Evolutionary conservation across 2,113 vertebrate species (phyloP), one percentile per base, ranked within the genome.

Genomic region (Morone saxatilis): DNA sequence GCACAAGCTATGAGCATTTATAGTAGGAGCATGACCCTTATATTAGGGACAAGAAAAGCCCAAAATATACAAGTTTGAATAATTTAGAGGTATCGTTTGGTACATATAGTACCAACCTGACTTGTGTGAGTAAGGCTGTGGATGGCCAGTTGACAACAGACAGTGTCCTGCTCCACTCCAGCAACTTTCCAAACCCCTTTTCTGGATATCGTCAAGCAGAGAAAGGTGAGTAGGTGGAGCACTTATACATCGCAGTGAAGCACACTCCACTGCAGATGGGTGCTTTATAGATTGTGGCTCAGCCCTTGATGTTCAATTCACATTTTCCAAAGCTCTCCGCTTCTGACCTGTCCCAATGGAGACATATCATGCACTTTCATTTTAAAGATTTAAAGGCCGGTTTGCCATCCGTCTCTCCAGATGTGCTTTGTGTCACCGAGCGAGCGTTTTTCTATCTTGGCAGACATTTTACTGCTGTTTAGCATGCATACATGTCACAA

Each of bases 241-340:
- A 85, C 51, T 80, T 67, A 53, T 25, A 68, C 62, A 61, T 48
- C 11, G 1, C 66, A 45, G 43, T 85, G 71, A 83, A 83, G 78
- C 59, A 72, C 79, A 78, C 79, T 88, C 59, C 50, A 70, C 86
- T 61, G 53, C 63, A 85, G 85, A 85, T 36, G 41, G 65, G 17
- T 41, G 36, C 81, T 73, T 85, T 76, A 68, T 62, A 71, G 66
- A 86, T 79, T 63, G 77, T 54, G 63, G 59, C 86, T 83, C 54
- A 36, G 60, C 80, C 69, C 66, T 84, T 81, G 70, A 73, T 61
- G 74, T 74, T 80, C 65, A 82, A 22, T 86, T 72, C 76, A 81
- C 65, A 66, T 79, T 76, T 5, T 48, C 62, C 67, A 61, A 75
- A 72, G 72, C 82, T 36, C 66, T 40, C n/a, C 36, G 48, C 78